Conservation (phyloP, 2,888 invertebrate genomes). For the Selenia dentaria region DNA sequence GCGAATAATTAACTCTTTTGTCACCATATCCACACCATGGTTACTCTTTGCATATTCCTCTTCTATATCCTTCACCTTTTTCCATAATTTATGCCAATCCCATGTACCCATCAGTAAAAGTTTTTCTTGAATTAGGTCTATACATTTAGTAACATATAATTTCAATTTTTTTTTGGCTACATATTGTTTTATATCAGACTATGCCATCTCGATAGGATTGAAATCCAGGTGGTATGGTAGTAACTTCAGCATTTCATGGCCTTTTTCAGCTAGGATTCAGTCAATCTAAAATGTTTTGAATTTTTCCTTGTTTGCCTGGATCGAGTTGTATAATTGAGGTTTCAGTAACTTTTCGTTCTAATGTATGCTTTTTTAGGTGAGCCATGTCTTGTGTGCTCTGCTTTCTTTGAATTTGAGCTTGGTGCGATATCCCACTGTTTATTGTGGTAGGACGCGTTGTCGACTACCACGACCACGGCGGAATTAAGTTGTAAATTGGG, state of each 20-base stretch:
- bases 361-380: slow-evolving; percentile 30
- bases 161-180: background rate
- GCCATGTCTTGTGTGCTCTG: slow-evolving; percentile 36
- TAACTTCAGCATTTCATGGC: background rate
- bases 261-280: slow-evolving; percentile 3
- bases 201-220: background rate
- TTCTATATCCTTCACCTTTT: background rate
- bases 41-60: background rate
- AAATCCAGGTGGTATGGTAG: background rate
- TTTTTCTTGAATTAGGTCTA: background rate
- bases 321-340: slow-evolving; percentile 17
- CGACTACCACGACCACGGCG: slow-evolving; percentile 35
- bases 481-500: slow-evolving; percentile 40
- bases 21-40: background rate
- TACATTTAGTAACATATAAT: background rate
- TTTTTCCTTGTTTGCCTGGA: slow-evolving; percentile 7
- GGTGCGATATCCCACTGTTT: slow-evolving; percentile 28
- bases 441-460: slow-evolving; percentile 43
- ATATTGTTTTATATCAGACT: background rate
- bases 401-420: slow-evolving; percentile 32
- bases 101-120: background rate
- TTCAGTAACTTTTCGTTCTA: slow-evolving; percentile 17
- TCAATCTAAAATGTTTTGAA: slow-evolving; percentile 20
- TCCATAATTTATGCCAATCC: background rate
- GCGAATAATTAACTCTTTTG: background rate